Base-by-base conservation (phyloP, 2,797 vertebrate species). In the Xenops minutus region DNA sequence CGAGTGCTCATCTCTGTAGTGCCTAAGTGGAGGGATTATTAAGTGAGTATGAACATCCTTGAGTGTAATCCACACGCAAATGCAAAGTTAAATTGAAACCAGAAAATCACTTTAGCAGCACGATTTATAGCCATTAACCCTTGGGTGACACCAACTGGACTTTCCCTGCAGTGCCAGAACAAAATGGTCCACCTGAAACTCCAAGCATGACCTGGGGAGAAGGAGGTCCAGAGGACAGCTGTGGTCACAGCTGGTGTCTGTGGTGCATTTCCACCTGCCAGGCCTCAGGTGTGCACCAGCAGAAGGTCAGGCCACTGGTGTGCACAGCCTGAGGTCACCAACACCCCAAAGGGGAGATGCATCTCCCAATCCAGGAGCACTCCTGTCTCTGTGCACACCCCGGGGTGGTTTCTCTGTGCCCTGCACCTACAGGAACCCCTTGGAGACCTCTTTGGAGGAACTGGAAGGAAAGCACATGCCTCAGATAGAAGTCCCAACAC, bases 51-150 rank as follows among this genome's bases (percentile, higher is more conserved):
- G 93, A 95, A 89, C 84, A 91, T 95, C 96, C 72, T 93, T 85
- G 77, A 95, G 93, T 85, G 81, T 78, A 93, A 95, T 95, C 94
- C 95, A 96, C 90, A 96, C 29, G 54, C 92, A 96, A 93, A 95
- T 66, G 77, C 72, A 69, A 88, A 95, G 62, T 94, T 95, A 96
- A 96, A 96, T 96, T 96, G 93, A 94, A 97, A 96, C 93, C 96
- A 97, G 96, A 94, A 95, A 92, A 91, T 85, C 48, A 78, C 84
- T 95, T 95, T 39, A 93, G 88, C 67, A 90, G 71, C 67, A 89
- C 9, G 1, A 55, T 95, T 95, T 92, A 73, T 71, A 86, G 83
- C 61, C 92, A 72, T 97, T 97, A 97, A 97, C 96, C 84, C 90
- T 93, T 89, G 52, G 48, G 52, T 88, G 72, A 87, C 78, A 72